Evolutionary conservation across 2,113 vertebrate genomes (phyloP).

Genomic region (Electrona antarctica): DNA sequence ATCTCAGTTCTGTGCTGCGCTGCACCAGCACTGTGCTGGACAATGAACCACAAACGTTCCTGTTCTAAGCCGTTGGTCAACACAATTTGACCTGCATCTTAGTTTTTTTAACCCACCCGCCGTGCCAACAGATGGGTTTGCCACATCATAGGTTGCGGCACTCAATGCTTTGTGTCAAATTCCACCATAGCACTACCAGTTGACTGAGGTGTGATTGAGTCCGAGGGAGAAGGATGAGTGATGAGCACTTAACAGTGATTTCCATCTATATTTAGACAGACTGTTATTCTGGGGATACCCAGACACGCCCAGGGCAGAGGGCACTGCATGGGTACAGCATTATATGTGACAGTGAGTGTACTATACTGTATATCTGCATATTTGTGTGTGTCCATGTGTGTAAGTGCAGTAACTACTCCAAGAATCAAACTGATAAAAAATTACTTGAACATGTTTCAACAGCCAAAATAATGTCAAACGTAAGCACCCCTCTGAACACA

Average conservation of each 20-base stretch:
- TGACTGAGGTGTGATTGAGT: slow-evolving; percentile 22
- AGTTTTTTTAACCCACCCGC: background rate
- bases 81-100: background rate
- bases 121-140: too few species aligned
- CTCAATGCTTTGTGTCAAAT: background rate
- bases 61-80: background rate
- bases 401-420: background rate
- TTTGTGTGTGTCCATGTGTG: slow-evolving; percentile 10
- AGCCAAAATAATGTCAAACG: too few species aligned
- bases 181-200: background rate
- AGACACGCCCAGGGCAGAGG: slow-evolving; percentile 40
- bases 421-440: too few species aligned
- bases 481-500: too few species aligned
- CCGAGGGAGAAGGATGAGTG: slow-evolving; percentile 22
- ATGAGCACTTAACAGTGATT: slow-evolving; percentile 40
- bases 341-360: background rate
- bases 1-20: slow-evolving; percentile 26
- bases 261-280: slow-evolving; percentile 60
- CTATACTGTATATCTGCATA: background rate
- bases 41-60: slow-evolving; percentile 13
- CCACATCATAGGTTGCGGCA: too few species aligned
- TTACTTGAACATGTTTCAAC: too few species aligned
- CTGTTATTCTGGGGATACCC: slow-evolving; percentile 28
- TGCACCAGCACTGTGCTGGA: slow-evolving; percentile 2
- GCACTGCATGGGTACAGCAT: slow-evolving; percentile 10